Percentiles rank a stretch among this genome's conserved stretches.
These are phyloP conservation scores for Potamilus streckersoni DNA, from an alignment of 1,140 invertebrate genomes.

Conservation along the genomic window DNA sequence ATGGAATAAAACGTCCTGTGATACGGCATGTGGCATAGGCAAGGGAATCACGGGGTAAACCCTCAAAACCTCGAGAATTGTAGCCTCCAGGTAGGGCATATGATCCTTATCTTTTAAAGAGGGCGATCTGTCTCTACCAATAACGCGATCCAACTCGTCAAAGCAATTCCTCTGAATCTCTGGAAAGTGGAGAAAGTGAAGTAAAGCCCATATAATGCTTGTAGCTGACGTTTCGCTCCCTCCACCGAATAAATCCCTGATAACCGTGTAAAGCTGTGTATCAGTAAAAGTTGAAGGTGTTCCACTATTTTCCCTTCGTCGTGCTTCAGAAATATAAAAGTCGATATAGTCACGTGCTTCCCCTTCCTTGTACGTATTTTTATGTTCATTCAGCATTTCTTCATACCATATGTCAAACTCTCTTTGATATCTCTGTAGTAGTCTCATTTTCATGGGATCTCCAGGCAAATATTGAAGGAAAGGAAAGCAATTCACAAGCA, in stretches of 20 bases:
- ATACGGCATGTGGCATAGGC: neutral
- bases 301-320: too few species aligned
- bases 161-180: neutral
- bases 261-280: too few species aligned
- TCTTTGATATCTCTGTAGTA: too few species aligned
- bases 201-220: neutral
- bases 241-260: neutral
- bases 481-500: too few species aligned
- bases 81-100: neutral
- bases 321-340: too few species aligned
- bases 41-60: neutral
- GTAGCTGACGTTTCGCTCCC: slow-evolving; percentile 2
- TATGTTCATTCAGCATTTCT: too few species aligned
- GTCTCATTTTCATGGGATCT: too few species aligned
- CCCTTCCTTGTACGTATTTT: too few species aligned
- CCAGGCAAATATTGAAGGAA: too few species aligned
- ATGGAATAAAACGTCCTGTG: slow-evolving; percentile 2
- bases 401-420: too few species aligned
- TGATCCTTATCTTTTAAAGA: neutral
- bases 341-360: too few species aligned
- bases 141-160: neutral
- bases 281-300: too few species aligned
- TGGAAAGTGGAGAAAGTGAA: neutral
- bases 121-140: neutral
- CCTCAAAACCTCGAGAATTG: neutral